Conservation (phyloP, 2,888 invertebrate genomes). For the Athalia circularis region DNA sequence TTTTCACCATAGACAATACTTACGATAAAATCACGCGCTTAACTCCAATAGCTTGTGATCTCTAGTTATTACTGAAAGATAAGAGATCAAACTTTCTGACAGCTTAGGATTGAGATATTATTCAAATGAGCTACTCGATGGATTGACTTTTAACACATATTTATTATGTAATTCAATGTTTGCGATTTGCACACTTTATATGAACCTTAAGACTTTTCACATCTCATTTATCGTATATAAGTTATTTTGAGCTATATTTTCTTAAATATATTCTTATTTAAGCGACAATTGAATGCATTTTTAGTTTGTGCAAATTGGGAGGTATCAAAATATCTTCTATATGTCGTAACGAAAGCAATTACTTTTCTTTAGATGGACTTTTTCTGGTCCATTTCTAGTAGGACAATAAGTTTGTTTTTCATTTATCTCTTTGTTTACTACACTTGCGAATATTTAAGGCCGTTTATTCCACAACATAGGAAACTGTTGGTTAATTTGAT, state of each 20-base stretch:
- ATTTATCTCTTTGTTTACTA: conserved; percentile 53
- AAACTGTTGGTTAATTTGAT: conserved; percentile 65
- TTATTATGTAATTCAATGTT: conserved; percentile 65
- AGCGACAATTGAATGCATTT: conserved; percentile 64
- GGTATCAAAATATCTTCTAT: conserved; percentile 72
- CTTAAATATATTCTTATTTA: conserved; percentile 67
- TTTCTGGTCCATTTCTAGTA: conserved; percentile 25
- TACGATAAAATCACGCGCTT: too few species aligned
- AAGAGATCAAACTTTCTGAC: too few species aligned
- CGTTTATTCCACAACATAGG: conserved; percentile 65
- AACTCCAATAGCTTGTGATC: too few species aligned
- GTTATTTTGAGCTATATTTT: conserved; percentile 66
- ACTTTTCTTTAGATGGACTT: conserved; percentile 43
- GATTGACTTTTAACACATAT: conserved; percentile 67
- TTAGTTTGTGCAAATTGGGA: conserved; percentile 68
- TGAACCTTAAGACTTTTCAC: conserved; percentile 57
- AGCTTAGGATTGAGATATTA: neutral
- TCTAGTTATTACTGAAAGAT: too few species aligned
- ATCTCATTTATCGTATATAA: conserved; percentile 55
- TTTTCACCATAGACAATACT: too few species aligned
- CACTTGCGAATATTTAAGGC: conserved; percentile 65
- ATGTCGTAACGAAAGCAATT: conserved; percentile 60
- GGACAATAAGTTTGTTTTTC: conserved; percentile 14
- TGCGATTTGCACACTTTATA: conserved; percentile 68
- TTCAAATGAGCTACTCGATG: neutral